Percentiles rank a stretch among this genome's conserved stretches.
Evolutionary conservation across 2,888 invertebrate genomes (phyloP).

Genomic region (Drosophila kokeensis): DNA sequence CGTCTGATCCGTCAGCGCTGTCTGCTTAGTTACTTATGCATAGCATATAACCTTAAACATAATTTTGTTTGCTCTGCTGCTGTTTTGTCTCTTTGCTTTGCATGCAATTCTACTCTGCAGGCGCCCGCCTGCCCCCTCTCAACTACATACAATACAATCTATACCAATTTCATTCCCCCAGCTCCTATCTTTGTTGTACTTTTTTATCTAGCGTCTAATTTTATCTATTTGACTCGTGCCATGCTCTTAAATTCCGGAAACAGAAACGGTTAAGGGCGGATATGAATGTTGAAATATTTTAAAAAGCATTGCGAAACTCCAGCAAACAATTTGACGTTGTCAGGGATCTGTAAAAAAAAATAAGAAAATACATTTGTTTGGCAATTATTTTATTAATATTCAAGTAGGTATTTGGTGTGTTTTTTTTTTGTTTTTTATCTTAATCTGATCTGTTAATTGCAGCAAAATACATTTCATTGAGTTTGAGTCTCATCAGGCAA

Average conservation of each 20-base stretch:
- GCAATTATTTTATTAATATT: neutral
- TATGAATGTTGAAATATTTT: neutral
- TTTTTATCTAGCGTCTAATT: constrained; percentile 46
- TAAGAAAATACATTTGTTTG: neutral
- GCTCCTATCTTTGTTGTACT: constrained; percentile 38
- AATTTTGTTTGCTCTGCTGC: constrained; percentile 75
- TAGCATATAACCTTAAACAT: constrained; percentile 79
- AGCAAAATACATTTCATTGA: neutral
- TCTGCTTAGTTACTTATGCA: constrained; percentile 77
- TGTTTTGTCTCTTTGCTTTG: constrained; percentile 57
- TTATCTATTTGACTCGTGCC: constrained; percentile 67
- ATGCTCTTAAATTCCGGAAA: constrained; percentile 11
- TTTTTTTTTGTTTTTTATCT: neutral
- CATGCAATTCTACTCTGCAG: constrained; percentile 61
- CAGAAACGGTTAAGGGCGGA: neutral
- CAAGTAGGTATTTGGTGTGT: neutral
- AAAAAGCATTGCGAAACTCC: neutral
- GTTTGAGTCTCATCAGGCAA: neutral
- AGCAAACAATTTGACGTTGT: neutral
- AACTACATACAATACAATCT: neutral
- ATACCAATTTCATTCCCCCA: constrained; percentile 6
- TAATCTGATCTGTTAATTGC: neutral
- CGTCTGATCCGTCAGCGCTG: constrained; percentile 49
- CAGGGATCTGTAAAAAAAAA: neutral
- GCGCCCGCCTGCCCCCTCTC: neutral